Evolutionary conservation across 2,888 invertebrate species (phyloP).

Genomic region (Oxytorus armatus): DNA sequence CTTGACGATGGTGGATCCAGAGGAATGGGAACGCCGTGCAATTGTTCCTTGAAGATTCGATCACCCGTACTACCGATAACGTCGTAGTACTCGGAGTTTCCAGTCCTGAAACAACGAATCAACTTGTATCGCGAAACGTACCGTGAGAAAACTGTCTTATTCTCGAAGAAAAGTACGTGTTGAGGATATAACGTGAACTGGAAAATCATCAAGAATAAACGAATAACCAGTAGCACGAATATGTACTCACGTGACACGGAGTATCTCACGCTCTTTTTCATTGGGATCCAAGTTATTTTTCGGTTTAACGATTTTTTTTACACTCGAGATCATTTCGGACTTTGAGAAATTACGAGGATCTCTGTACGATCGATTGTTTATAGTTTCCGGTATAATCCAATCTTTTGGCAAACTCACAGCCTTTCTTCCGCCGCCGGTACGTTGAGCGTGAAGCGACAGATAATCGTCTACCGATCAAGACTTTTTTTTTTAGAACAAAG

Average conservation of each 20-base stretch:
- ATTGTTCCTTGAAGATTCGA: constrained; percentile 68
- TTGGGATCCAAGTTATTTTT: constrained; percentile 71
- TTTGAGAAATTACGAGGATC: constrained; percentile 70
- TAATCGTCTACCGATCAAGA: constrained; percentile 59
- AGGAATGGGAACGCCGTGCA: constrained; percentile 68
- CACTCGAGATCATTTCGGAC: neutral
- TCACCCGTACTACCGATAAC: constrained; percentile 73
- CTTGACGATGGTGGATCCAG: constrained; percentile 62
- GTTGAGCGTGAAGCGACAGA: constrained; percentile 54
- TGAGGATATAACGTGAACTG: too few relatives aligned
- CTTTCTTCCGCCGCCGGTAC: constrained; percentile 45
- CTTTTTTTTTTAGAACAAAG: too few relatives aligned
- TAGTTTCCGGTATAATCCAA: constrained; percentile 76
- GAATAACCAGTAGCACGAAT: neutral
- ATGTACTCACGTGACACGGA: constrained; percentile 74
- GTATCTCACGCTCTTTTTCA: constrained; percentile 74
- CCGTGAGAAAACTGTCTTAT: neutral
- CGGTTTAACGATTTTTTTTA: constrained; percentile 63
- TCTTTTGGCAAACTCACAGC: constrained; percentile 70
- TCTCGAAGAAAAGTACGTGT: too few relatives aligned
- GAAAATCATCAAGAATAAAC: too few relatives aligned
- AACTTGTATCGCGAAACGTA: constrained; percentile 7
- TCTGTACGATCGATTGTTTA: constrained; percentile 71
- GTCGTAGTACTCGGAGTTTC: constrained; percentile 74
- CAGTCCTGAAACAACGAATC: constrained; percentile 72